phyloP scores from a whole-genome alignment of 2,113 vertebrate genomes.

The Sinocyclocheilus anophthalmus region DNA sequence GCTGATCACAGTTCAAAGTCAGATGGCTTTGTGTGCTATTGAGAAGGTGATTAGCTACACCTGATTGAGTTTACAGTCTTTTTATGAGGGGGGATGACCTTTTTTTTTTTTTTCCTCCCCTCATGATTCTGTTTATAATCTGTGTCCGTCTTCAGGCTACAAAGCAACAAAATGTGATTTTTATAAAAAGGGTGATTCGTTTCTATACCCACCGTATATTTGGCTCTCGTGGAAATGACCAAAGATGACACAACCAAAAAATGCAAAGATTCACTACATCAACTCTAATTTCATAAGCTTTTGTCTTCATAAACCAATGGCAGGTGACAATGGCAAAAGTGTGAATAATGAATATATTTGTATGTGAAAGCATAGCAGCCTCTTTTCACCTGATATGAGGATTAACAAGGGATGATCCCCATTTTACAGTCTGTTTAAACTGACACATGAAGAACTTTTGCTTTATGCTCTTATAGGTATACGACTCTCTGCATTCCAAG shows the following conservation, averaged over 20 bases:
- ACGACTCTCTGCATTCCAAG: not conserved
- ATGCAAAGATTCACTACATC: conserved; percentile 11
- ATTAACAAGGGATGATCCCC: conserved; percentile 38
- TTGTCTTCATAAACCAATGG: conserved; percentile 21
- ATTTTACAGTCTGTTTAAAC: not conserved
- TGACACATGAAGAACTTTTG: not conserved
- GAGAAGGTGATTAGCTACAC: too few relatives aligned
- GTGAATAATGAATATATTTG: conserved; percentile 23
- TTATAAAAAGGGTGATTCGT: too few relatives aligned
- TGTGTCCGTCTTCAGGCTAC: too few relatives aligned
- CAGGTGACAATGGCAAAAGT: not conserved
- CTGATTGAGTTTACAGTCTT: too few relatives aligned
- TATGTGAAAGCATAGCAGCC: not conserved
- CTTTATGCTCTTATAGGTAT: not conserved
- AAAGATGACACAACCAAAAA: conserved; percentile 5
- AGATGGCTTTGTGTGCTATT: too few relatives aligned
- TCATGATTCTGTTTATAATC: too few relatives aligned
- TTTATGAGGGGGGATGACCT: too few relatives aligned
- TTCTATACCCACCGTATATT: not conserved
- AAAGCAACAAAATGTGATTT: too few relatives aligned
- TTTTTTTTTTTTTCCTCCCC: too few relatives aligned
- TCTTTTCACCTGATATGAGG: conserved; percentile 12
- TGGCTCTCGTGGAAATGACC: not conserved
- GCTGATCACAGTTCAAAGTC: too few relatives aligned
- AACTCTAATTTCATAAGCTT: conserved; percentile 10